A percentile compares a stretch with the other conserved stretches of the same genome.
Evolutionary conservation across 2,113 vertebrate species (phyloP).

Genomic region (Pelodiscus sinensis): DNA sequence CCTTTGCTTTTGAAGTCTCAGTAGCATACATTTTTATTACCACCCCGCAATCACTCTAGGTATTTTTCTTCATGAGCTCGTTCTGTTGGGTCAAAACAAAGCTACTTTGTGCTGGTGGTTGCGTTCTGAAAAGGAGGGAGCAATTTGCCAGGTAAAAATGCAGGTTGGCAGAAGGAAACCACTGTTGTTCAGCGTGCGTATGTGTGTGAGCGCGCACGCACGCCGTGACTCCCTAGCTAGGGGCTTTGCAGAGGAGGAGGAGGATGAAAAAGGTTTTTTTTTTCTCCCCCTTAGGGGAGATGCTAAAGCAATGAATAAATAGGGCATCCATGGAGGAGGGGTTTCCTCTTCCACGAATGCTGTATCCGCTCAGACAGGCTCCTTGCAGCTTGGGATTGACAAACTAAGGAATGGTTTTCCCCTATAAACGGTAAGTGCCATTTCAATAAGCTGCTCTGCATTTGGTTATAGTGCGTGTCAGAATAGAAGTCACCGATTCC

Average conservation of each 20-base stretch:
- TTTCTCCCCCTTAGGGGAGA: not conserved
- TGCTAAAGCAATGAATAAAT: conserved; percentile 75
- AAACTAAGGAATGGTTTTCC: conserved; percentile 79
- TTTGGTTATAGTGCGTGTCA: not conserved
- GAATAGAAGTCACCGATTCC: conserved; percentile 2
- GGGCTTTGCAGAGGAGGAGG: conserved; percentile 7
- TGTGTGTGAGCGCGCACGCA: not conserved
- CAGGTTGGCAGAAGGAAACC: not conserved
- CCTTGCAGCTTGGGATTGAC: conserved; percentile 51
- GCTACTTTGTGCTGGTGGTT: not conserved
- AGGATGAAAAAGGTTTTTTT: not conserved
- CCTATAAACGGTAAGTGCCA: conserved; percentile 79
- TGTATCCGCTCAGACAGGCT: conserved; percentile 50
- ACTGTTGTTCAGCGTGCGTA: not conserved
- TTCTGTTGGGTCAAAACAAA: conserved; percentile 47
- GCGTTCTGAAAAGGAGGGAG: conserved; percentile 52
- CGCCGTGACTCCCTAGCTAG: not conserved
- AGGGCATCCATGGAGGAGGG: conserved; percentile 79
- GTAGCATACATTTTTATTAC: conserved; percentile 11
- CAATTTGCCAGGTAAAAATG: conserved; percentile 66
- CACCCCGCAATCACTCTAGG: not conserved
- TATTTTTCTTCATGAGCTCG: not conserved
- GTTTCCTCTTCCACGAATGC: conserved; percentile 63
- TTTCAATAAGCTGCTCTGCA: conserved; percentile 21
- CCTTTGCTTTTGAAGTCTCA: conserved; percentile 7